Conservation (phyloP, 2,797 vertebrate genomes). For the Takifugu ocellatus region DNA sequence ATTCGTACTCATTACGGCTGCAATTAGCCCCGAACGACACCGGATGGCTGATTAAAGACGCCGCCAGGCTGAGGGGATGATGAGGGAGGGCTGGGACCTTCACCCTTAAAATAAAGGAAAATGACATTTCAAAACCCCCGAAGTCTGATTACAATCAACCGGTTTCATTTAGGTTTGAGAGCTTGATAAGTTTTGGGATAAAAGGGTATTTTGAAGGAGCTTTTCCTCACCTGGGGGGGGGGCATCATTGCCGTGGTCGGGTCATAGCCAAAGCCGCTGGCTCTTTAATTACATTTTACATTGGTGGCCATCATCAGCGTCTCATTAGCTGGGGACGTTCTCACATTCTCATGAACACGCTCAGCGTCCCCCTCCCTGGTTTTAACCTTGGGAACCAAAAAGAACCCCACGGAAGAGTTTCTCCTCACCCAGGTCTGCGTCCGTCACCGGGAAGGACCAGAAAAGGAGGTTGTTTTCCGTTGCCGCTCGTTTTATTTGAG, state of each 20-base stretch:
- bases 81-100: constrained; percentile 4
- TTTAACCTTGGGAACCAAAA: constrained; percentile 32
- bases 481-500: background rate
- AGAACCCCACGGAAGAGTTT: constrained; percentile 1
- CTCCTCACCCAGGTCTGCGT: background rate
- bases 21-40: constrained; percentile 55
- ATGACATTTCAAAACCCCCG: constrained; percentile 17
- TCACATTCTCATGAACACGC: background rate
- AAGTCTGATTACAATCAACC: constrained; percentile 28
- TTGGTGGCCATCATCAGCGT: constrained; percentile 35
- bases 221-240: constrained; percentile 25
- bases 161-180: background rate
- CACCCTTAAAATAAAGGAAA: constrained; percentile 11
- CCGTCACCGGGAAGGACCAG: background rate
- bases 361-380: background rate
- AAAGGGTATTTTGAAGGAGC: constrained; percentile 33
- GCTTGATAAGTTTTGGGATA: constrained; percentile 1
- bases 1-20: constrained; percentile 56
- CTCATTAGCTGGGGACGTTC: background rate
- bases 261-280: constrained; percentile 33
- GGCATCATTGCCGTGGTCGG: constrained; percentile 27
- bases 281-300: constrained; percentile 63
- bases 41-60: constrained; percentile 53
- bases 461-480: background rate
- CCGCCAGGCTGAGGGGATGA: constrained; percentile 9